Percentiles rank a stretch among this genome's conserved stretches.
phyloP scores from a whole-genome alignment of 53 echinoderm and acorn worm genomes.

The Astropecten irregularis region DNA sequence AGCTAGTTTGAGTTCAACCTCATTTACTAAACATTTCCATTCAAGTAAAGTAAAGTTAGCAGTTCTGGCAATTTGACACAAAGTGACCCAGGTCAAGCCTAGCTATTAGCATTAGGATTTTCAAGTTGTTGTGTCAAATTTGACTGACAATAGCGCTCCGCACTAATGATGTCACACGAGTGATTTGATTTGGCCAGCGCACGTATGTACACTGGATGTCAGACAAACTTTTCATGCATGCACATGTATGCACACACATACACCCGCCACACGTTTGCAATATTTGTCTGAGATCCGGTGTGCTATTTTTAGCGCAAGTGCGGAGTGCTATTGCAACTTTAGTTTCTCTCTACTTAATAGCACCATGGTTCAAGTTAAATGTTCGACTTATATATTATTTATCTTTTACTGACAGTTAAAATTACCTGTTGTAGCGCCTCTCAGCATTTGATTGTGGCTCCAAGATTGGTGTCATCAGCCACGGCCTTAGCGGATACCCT shows the following conservation, averaged over 20 bases:
- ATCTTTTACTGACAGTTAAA: background rate
- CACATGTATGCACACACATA: too few relatives aligned
- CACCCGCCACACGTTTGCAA: background rate
- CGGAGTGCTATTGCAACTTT: background rate
- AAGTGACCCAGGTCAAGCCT: too few relatives aligned
- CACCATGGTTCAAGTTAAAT: background rate
- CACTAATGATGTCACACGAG: too few relatives aligned
- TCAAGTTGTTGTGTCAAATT: too few relatives aligned
- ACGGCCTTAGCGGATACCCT: slow-evolving; percentile 4
- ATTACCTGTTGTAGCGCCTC: slow-evolving; percentile 39
- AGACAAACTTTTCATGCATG: too few relatives aligned
- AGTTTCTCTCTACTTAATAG: background rate
- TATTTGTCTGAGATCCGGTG: background rate
- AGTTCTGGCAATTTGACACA: too few relatives aligned
- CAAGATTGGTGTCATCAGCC: slow-evolving; percentile 27
- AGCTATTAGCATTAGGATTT: too few relatives aligned
- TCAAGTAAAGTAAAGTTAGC: background rate
- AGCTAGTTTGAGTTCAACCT: background rate
- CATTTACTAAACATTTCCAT: background rate
- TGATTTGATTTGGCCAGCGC: too few relatives aligned
- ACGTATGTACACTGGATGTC: too few relatives aligned
- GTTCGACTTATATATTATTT: background rate
- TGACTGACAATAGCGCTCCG: too few relatives aligned
- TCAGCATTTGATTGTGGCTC: slow-evolving; percentile 26
- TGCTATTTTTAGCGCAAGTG: background rate